phyloP scores from a whole-genome alignment of 2,797 vertebrate genomes.

The Tenualosa thibaudeaui region DNA sequence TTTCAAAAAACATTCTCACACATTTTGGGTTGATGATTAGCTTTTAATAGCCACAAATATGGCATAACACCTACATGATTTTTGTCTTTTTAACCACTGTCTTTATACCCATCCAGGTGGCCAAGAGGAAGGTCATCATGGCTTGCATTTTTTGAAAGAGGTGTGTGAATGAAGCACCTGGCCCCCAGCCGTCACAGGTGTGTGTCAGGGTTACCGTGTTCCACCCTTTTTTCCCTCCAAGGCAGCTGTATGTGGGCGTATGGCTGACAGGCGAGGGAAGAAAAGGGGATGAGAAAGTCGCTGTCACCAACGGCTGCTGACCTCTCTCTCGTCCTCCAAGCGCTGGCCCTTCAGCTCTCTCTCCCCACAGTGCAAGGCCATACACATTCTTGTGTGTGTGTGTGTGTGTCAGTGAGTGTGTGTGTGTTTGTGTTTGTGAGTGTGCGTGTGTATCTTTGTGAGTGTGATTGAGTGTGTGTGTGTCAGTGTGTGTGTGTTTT shows the following conservation, averaged over 20 bases:
- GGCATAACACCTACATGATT: not conserved
- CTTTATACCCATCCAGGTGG: not conserved
- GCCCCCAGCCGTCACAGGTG: not conserved
- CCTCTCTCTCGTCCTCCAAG: conserved; percentile 23
- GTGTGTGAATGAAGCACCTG: conserved; percentile 75
- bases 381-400: not conserved
- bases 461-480: not conserved
- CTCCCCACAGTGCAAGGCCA: conserved; percentile 11
- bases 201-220: conserved; percentile 39
- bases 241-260: not conserved
- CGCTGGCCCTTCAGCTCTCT: not conserved
- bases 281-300: conserved; percentile 30
- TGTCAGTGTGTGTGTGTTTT: not conserved
- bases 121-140: conserved; percentile 12
- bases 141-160: conserved; percentile 56
- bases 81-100: not conserved
- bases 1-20: not conserved
- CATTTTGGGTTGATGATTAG: not conserved
- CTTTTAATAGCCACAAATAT: not conserved
- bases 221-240: not conserved
- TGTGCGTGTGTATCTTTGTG: no score
- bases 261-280: not conserved
- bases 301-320: conserved; percentile 29
- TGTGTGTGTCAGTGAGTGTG: not conserved
- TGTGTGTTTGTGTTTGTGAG: no score